A percentile compares a stretch with the other conserved stretches of the same genome.
Conservation (phyloP, 2,888 invertebrate genomes). For the Tetragnatha montana region DNA sequence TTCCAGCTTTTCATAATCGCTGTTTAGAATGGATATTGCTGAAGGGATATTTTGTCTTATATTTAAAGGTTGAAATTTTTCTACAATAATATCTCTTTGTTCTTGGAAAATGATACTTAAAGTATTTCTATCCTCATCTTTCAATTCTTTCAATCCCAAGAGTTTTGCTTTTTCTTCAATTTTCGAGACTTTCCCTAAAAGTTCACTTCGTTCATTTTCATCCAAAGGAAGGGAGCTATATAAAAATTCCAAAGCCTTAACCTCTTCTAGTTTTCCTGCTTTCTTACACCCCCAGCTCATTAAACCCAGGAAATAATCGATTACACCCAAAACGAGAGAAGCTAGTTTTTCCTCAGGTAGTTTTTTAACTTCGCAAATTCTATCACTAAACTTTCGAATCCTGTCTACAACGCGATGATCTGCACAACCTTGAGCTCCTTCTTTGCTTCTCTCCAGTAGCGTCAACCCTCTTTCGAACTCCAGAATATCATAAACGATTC, state of each 20-base stretch:
- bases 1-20: not conserved
- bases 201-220: not conserved
- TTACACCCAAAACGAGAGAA: not conserved
- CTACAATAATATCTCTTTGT: not conserved
- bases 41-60: not conserved
- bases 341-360: not conserved
- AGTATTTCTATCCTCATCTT: not conserved
- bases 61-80: not conserved
- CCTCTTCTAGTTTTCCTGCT: not conserved
- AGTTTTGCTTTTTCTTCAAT: not conserved
- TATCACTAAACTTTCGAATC: not conserved
- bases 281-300: not conserved
- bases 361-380: not conserved
- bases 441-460: not conserved
- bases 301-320: not conserved
- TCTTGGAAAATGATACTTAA: not conserved
- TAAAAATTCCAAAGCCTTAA: not conserved
- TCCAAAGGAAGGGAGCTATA: not conserved
- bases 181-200: not conserved
- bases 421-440: not conserved
- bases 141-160: not conserved
- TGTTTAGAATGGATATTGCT: not conserved
- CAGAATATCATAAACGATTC: not conserved
- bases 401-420: not conserved
- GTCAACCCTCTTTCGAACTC: not conserved